phyloP scores from a whole-genome alignment of 2,797 vertebrate species.

The Takifugu ocellatus region DNA sequence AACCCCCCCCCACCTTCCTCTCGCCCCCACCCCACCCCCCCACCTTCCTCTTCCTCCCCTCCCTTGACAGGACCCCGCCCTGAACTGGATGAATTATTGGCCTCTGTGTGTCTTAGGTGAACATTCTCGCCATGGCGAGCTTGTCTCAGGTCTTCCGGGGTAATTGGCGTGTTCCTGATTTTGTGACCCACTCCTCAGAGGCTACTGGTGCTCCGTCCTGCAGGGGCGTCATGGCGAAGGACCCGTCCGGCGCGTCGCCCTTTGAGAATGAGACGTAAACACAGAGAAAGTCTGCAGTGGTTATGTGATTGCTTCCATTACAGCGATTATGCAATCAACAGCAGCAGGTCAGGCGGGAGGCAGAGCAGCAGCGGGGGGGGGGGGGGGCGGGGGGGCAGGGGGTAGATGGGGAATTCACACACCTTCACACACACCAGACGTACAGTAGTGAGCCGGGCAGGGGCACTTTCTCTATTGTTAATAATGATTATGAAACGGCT shows the following conservation, averaged over 20 bases:
- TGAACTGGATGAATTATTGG: slow-evolving; percentile 62
- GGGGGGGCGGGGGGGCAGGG: not conserved
- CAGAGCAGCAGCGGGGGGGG: slow-evolving; percentile 17
- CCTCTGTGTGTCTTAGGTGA: slow-evolving; percentile 23
- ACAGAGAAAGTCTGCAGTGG: slow-evolving; percentile 51
- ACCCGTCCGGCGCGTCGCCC: slow-evolving; percentile 29
- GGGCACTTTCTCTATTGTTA: slow-evolving; percentile 66
- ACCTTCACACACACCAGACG: slow-evolving; percentile 19
- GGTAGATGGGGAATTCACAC: slow-evolving; percentile 19
- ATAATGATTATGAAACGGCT: slow-evolving; percentile 70
- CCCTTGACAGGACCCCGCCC: slow-evolving; percentile 49
- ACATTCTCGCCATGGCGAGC: no score
- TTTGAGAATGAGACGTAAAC: slow-evolving; percentile 40
- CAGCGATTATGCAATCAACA: slow-evolving; percentile 67
- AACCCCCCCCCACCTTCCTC: slow-evolving; percentile 2
- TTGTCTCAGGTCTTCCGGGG: no score
- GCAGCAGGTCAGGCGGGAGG: slow-evolving; percentile 37
- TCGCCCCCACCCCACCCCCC: slow-evolving; percentile 13
- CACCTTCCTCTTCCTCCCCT: slow-evolving; percentile 6
- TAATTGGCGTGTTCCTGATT: slow-evolving; percentile 11
- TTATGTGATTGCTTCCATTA: slow-evolving; percentile 67
- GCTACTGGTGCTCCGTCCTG: slow-evolving; percentile 24
- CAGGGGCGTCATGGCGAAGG: slow-evolving; percentile 48
- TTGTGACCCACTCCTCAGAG: slow-evolving; percentile 19
- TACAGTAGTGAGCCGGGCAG: slow-evolving; percentile 36